These are phyloP conservation scores for Callionymus lyra DNA, from an alignment of 2,113 vertebrate species.

Conservation along the genomic window DNA sequence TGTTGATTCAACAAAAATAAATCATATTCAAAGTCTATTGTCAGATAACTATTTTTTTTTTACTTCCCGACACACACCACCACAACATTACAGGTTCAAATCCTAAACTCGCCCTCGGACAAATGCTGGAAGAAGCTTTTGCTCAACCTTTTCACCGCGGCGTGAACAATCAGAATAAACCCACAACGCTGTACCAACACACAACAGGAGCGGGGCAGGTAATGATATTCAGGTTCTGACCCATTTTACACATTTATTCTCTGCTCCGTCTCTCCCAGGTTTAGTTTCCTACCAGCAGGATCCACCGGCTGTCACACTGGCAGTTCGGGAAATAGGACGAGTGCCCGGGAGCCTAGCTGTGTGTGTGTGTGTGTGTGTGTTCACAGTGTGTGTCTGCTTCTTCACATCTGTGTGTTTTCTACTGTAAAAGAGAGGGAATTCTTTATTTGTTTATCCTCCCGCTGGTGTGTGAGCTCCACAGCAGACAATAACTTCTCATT, in stretches of 20 bases:
- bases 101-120: too few species aligned
- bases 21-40: too few species aligned
- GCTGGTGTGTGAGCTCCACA: background rate
- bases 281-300: conserved; percentile 40
- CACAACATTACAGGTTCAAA: too few species aligned
- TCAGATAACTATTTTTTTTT: too few species aligned
- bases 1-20: too few species aligned
- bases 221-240: conserved; percentile 61
- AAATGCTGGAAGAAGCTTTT: too few species aligned
- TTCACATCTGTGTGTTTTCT: conserved; percentile 4
- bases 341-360: conserved; percentile 21
- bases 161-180: conserved; percentile 4
- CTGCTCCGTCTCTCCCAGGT: conserved; percentile 40
- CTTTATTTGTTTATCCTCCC: conserved; percentile 18
- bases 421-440: conserved; percentile 8
- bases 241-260: conserved; percentile 59
- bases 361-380: conserved; percentile 9
- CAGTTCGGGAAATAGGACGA: too few species aligned
- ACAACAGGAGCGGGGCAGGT: conserved; percentile 16
- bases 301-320: conserved; percentile 33
- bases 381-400: conserved; percentile 10
- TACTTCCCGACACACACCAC: too few species aligned
- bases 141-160: too few species aligned
- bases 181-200: conserved; percentile 5
- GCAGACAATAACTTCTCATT: background rate